A percentile compares a stretch with the other conserved stretches of the same genome.
Evolutionary conservation across 2,113 vertebrate species (phyloP).

Genomic region (Vireo altiloquus): DNA sequence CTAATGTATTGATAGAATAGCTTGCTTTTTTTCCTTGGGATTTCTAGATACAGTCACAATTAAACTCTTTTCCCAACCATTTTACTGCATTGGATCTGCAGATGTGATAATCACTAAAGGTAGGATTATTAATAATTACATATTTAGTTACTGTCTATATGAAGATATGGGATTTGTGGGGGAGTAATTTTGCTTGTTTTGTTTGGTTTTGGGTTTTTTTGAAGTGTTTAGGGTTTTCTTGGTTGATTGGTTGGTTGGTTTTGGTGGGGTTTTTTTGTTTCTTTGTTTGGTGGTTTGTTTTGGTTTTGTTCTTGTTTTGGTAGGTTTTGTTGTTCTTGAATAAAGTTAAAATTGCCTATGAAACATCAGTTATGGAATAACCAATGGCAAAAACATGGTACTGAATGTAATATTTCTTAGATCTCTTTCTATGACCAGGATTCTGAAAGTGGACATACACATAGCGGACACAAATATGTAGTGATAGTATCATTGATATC

Average conservation of each 20-base stretch:
- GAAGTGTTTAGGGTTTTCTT: neutral
- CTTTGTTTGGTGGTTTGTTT: neutral
- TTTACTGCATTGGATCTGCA: neutral
- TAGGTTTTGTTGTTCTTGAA: neutral
- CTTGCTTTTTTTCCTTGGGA: neutral
- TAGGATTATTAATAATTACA: neutral
- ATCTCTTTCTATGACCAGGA: neutral
- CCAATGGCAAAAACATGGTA: neutral
- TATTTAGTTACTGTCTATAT: neutral
- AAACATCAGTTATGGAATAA: neutral
- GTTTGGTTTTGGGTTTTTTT: neutral
- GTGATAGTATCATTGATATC: neutral
- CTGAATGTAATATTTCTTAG: neutral
- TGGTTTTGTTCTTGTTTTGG: neutral
- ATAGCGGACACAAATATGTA: neutral
- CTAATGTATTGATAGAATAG: neutral
- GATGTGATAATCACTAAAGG: neutral
- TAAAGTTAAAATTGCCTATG: neutral
- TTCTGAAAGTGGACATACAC: neutral
- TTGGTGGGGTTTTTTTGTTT: neutral
- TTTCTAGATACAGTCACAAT: neutral
- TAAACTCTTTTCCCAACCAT: neutral
- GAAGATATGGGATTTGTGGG: accelerated
- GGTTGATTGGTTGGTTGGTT: too few species aligned
- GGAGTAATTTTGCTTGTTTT: neutral